These are phyloP conservation scores for Argynnis bischoffii DNA, from an alignment of 2,888 invertebrate genomes.

Conservation along the genomic window DNA sequence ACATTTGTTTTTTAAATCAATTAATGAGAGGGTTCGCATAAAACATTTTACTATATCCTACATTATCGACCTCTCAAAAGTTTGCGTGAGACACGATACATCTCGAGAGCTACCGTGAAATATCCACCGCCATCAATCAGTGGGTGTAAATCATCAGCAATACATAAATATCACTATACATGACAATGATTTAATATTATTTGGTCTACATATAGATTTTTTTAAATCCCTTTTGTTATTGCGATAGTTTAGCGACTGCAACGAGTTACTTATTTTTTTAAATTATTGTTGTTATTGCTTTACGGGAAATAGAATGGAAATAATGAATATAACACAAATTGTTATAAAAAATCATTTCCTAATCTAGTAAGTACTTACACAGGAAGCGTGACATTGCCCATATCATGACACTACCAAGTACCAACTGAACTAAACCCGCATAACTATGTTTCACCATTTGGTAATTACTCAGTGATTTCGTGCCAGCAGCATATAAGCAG, in stretches of 20 bases:
- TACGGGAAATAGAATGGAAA: too few species aligned
- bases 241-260: too few species aligned
- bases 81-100: slow-evolving; percentile 38
- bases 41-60: neutral
- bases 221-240: neutral
- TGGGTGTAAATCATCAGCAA: neutral
- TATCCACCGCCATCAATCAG: neutral
- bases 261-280: too few species aligned
- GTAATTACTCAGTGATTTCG: slow-evolving; percentile 29
- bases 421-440: slow-evolving; percentile 7
- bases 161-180: neutral
- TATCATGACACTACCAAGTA: slow-evolving; percentile 14
- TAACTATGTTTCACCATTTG: slow-evolving; percentile 2
- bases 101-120: slow-evolving; percentile 33
- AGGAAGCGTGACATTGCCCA: slow-evolving; percentile 6
- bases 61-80: slow-evolving; percentile 7
- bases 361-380: neutral
- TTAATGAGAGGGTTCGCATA: too few species aligned
- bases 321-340: too few species aligned
- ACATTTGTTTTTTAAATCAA: too few species aligned
- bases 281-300: too few species aligned
- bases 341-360: too few species aligned
- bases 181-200: neutral
- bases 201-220: neutral
- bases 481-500: slow-evolving; percentile 30